Evolutionary conservation across 2,113 vertebrate genomes (phyloP).

Genomic region (Bubo bubo): DNA sequence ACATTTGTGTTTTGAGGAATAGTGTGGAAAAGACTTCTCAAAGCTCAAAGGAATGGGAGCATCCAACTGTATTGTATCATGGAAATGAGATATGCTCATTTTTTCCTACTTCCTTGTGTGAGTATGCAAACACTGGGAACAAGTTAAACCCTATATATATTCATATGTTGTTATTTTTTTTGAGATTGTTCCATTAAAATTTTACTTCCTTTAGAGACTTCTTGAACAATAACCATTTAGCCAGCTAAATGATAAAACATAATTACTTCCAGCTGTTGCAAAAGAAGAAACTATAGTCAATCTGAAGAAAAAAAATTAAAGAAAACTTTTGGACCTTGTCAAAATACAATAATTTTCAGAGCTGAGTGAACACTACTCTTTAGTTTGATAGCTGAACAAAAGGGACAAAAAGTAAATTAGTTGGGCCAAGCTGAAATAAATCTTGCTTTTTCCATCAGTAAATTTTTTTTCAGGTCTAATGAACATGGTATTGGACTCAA

Average conservation of each 20-base stretch:
- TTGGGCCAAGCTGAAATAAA: neutral
- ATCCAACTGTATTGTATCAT: neutral
- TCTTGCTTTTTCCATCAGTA: neutral
- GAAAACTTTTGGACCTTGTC: neutral
- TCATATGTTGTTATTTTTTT: neutral
- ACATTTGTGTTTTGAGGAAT: neutral
- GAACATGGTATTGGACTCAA: neutral
- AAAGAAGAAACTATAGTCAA: neutral
- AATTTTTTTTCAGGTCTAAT: neutral
- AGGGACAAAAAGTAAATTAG: neutral
- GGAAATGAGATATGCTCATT: neutral
- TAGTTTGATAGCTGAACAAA: neutral
- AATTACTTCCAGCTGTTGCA: conserved; percentile 23
- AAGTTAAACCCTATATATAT: neutral
- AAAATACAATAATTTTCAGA: neutral
- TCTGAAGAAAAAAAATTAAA: neutral
- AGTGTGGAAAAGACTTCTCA: neutral
- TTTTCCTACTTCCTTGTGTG: neutral
- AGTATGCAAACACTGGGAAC: neutral
- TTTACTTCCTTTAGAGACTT: neutral
- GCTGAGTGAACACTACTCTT: neutral
- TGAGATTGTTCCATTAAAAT: neutral
- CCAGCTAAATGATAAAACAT: neutral
- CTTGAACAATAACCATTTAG: conserved; percentile 19
- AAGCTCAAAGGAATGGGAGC: neutral